A percentile compares a stretch with the other conserved stretches of the same genome.
phyloP scores from a whole-genome alignment of 2,888 invertebrate species.

The Orthosia incerta region DNA sequence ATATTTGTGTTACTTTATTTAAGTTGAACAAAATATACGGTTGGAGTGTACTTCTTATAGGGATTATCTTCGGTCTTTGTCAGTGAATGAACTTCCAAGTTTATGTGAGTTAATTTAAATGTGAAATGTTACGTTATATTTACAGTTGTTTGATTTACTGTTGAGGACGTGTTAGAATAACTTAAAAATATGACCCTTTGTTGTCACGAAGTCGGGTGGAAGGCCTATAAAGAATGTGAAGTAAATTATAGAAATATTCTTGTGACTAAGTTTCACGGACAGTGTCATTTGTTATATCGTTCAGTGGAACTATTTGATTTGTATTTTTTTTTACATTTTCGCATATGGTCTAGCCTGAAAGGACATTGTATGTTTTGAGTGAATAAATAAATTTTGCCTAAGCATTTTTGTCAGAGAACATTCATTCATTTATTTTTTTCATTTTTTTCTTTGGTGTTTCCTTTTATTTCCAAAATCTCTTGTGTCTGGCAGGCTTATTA shows the following conservation, averaged over 20 bases:
- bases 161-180: slow-evolving; percentile 18
- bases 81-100: slow-evolving; percentile 59
- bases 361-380: too few species aligned
- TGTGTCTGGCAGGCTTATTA: too few species aligned
- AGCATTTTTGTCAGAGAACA: neutral
- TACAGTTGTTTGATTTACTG: slow-evolving; percentile 36
- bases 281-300: too few species aligned
- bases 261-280: slow-evolving; percentile 19
- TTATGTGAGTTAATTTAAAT: slow-evolving; percentile 51
- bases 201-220: neutral
- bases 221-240: slow-evolving; percentile 5
- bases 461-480: too few species aligned
- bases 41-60: slow-evolving; percentile 51
- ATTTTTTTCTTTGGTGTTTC: too few species aligned
- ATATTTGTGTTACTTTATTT: slow-evolving; percentile 68
- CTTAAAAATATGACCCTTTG: neutral
- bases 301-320: too few species aligned
- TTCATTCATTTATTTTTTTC: too few species aligned
- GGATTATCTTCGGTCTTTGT: slow-evolving; percentile 61
- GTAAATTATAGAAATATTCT: slow-evolving; percentile 29
- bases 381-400: too few species aligned
- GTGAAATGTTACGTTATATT: slow-evolving; percentile 44
- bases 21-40: slow-evolving; percentile 56
- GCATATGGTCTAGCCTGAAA: too few species aligned
- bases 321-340: too few species aligned